Evolutionary conservation across 2,888 invertebrate genomes (phyloP), one percentile per base, ranked within the genome.

Genomic region (Tiphia femorata): DNA sequence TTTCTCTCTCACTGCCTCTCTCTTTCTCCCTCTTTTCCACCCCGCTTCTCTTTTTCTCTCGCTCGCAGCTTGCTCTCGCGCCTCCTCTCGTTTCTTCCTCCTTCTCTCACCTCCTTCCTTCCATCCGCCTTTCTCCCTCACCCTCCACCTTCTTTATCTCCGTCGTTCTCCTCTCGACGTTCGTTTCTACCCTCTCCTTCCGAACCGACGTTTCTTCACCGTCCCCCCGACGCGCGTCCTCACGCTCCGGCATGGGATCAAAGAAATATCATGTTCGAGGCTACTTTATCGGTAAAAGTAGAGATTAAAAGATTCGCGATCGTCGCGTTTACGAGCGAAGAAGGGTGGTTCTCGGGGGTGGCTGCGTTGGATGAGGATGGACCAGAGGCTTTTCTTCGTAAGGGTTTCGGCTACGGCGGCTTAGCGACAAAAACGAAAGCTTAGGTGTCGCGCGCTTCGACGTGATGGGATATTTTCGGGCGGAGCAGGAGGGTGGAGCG

Each of bases 11-110:
- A 21, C 12, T 12, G n/a, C 14, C 1, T n/a, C 44, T 42, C 49
- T 29, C 58, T 40, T 27, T 55, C 58, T 46, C 48, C 42, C 25
- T 44, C 23, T 19, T 12, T 35, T 38, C 38, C 43, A 30, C 51
- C 46, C 16, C 49, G 40, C 42, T 17, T 43, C 25, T 25, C 30
- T 35, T 14, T 37, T 23, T 8, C 19, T 33, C 8, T 23, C n/a
- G 6, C 25, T 21, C 29, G 8, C 10, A 20, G n/a, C 17, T 30
- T 23, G 8, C 5, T 25, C 33, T 21, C 20, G 3, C 16, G 23
- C n/a, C 6, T 17, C 14, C 1, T 16, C 44, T 44, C 47, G 21
- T 56, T 37, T 56, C 55, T 44, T 44, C 43, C 29, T 40, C 23
- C 17, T n/a, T 30, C 43, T 38, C 41, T 37, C 54, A 46, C 16